Base-by-base conservation (phyloP, 2,888 invertebrate species). In the Chrysolina americana region DNA sequence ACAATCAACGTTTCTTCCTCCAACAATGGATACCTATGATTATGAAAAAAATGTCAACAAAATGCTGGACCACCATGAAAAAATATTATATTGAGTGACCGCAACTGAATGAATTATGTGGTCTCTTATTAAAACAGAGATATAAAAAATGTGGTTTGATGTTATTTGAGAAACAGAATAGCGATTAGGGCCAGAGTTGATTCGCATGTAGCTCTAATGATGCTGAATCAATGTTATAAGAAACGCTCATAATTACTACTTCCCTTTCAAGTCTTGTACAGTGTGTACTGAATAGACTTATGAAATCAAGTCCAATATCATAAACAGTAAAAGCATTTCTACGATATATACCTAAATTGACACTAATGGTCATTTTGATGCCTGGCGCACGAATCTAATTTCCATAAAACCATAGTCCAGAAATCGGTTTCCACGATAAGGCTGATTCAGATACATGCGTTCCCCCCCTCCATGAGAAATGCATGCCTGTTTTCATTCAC, bases 61-160 rank as follows among this genome's bases (percentile, higher is more conserved):
- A 56, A 56, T 11, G 56, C 23, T 13, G 56, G 56, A 56, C 56
- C 56, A 56, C 56, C 56, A 23, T 23, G 56, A 23, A 56, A 56
- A 56, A 56, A 23, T 6, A 23, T 56, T 21, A 56, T 23, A 56
- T 56, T 15, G 56, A 21, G 23, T 56, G 23, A 56, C 56, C 56
- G 23, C 23, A 56, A 56, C 15, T 21, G 56, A 56, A 56, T 56
- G 56, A 56, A 56, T 56, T 56, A 56, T 56, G 21, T 13, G 19
- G 23, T 56, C 15, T 56, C 21, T 56, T 56, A 23, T 21, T 56
- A 23, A 56, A 56, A 56, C 48, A 48, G 17, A 21, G 19, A 56
- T 56, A 56, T 21, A 56, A 23, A 56, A 47, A 56, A 23, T 23
- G 19, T 56, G 10, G 21, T 21, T 21, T 15, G 9, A 21, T 56